Percentiles rank a stretch among this genome's conserved stretches.
Conservation (phyloP, 2,888 invertebrate genomes). For the Philonicus albiceps region DNA sequence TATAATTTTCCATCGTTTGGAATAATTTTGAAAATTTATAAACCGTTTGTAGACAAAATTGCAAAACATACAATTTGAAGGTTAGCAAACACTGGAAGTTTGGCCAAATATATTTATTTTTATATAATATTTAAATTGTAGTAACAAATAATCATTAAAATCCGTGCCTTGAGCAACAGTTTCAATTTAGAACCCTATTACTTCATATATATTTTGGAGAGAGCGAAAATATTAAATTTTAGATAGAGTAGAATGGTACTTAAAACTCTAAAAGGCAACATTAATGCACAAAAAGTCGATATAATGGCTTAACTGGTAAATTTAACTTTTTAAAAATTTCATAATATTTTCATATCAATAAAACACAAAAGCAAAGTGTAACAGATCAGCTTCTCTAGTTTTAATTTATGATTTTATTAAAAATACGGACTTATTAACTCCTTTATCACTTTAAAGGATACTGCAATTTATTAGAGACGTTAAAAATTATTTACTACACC, state of each 20-base stretch:
- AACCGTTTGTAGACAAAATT: not conserved
- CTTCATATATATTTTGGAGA: not conserved
- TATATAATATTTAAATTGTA: not conserved
- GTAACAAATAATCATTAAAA: not conserved
- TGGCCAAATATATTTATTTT: not conserved
- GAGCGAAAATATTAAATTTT: not conserved
- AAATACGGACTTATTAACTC: too few relatives aligned
- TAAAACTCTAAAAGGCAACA: not conserved
- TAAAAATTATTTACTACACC: too few relatives aligned
- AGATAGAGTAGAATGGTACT: not conserved
- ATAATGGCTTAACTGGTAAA: too few relatives aligned
- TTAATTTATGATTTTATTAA: too few relatives aligned
- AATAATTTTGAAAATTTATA: not conserved
- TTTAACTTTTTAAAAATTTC: too few relatives aligned
- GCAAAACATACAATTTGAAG: not conserved
- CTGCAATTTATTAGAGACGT: too few relatives aligned
- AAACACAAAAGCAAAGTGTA: too few relatives aligned
- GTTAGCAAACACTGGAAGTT: not conserved
- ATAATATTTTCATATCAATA: too few relatives aligned
- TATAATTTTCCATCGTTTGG: not conserved
- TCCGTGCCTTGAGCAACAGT: not conserved
- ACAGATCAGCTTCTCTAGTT: too few relatives aligned
- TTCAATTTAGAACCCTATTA: not conserved
- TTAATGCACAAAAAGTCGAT: not conserved
- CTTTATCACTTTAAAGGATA: too few relatives aligned